A percentile compares a stretch with the other conserved stretches of the same genome.
Conservation (phyloP, 1,140 invertebrate species). For the Caenorhabditis latens region DNA sequence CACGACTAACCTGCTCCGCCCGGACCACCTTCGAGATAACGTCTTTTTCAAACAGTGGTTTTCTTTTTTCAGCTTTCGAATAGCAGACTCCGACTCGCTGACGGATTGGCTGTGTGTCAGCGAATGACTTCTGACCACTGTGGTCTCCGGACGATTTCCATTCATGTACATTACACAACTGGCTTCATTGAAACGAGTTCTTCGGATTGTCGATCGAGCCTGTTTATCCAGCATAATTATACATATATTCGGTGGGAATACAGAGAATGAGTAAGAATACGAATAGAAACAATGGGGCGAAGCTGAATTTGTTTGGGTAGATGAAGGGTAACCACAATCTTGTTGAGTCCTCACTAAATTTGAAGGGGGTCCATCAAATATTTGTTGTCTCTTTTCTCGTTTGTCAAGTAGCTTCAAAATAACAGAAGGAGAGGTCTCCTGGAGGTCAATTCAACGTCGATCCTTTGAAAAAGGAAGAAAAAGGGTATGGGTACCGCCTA, state of each 20-base stretch:
- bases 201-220: conserved; percentile 2
- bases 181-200: conserved; percentile 16
- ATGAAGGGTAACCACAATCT: conserved; percentile 9
- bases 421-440: background rate
- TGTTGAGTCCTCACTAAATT: conserved; percentile 27
- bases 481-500: background rate
- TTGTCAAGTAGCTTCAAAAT: conserved; percentile 18
- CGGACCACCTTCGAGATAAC: conserved; percentile 54
- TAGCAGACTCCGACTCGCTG: conserved; percentile 29
- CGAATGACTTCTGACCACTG: conserved; percentile 30
- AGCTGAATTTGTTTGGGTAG: background rate
- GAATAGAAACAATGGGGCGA: background rate
- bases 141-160: conserved; percentile 45
- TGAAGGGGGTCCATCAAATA: conserved; percentile 53
- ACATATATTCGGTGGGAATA: background rate
- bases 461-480: conserved; percentile 5
- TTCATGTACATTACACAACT: conserved; percentile 54
- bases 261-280: background rate
- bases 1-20: conserved; percentile 52
- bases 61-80: conserved; percentile 45
- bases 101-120: conserved; percentile 32
- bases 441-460: conserved; percentile 5
- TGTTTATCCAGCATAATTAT: background rate
- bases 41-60: conserved; percentile 58
- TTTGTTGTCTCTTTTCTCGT: conserved; percentile 12